A percentile compares a stretch with the other conserved stretches of the same genome.
Conservation (phyloP, 1,140 invertebrate genomes). For the Drosophila insularis region DNA sequence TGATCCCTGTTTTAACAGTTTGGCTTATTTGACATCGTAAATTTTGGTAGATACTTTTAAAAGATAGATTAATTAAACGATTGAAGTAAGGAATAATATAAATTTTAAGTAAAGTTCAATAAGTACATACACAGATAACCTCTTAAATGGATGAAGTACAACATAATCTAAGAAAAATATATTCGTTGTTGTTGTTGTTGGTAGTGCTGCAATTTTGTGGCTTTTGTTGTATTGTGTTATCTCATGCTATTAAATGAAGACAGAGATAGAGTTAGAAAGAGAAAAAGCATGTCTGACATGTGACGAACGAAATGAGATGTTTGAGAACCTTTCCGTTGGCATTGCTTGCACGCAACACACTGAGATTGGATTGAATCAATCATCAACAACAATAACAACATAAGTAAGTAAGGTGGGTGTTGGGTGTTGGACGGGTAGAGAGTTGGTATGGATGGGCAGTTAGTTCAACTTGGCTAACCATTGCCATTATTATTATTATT, state of each 20-base stretch:
- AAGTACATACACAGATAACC: no score
- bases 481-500: conserved; percentile 42
- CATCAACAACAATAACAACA: not conserved
- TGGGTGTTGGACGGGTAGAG: not conserved
- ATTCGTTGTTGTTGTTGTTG: not conserved
- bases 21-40: no score
- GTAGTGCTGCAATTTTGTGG: conserved; percentile 1
- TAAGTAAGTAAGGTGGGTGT: not conserved
- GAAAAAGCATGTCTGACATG: not conserved
- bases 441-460: conserved; percentile 7
- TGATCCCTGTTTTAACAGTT: no score
- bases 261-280: conserved; percentile 11
- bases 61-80: no score
- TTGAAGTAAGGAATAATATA: no score
- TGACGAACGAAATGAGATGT: not conserved
- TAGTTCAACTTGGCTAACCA: conserved; percentile 70
- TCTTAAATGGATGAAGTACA: no score
- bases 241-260: conserved; percentile 17
- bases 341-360: not conserved
- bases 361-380: conserved; percentile 9
- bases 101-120: no score
- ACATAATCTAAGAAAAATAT: not conserved
- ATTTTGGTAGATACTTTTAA: no score
- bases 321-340: not conserved
- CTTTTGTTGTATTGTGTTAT: conserved; percentile 19